These are phyloP conservation scores for Candoia aspera DNA, from an alignment of 2,113 vertebrate species.

Conservation along the genomic window DNA sequence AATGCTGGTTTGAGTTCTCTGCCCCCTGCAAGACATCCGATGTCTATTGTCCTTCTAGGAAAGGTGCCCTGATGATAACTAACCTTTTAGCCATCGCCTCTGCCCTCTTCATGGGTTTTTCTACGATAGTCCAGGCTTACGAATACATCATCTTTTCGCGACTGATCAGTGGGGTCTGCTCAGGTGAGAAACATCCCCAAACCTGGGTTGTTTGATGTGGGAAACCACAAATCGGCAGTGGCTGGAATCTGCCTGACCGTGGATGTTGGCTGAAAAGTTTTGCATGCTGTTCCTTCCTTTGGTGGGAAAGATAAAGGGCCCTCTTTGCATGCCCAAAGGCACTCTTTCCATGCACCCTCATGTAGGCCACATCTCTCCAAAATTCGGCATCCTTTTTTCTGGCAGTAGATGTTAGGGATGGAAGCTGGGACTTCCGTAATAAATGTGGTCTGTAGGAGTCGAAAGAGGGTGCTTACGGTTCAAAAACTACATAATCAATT, in stretches of 20 bases:
- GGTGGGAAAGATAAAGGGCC: too few relatives aligned
- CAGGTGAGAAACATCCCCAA: not conserved
- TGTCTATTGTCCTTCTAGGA: not conserved
- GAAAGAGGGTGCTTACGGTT: too few relatives aligned
- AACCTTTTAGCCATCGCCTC: not conserved
- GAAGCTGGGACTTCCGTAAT: not conserved
- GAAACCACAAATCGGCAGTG: fast-evolving
- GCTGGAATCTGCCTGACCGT: fast-evolving
- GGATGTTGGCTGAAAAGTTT: not conserved
- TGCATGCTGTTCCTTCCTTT: too few relatives aligned
- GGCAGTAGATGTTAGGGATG: not conserved
- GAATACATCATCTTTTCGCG: conserved; percentile 6
- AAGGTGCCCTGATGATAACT: not conserved
- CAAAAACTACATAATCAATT: too few relatives aligned
- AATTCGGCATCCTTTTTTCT: fast-evolving
- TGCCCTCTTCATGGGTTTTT: not conserved
- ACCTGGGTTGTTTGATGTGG: not conserved
- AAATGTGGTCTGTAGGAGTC: too few relatives aligned
- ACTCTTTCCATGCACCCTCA: not conserved
- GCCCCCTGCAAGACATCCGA: not conserved
- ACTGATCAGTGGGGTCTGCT: not conserved
- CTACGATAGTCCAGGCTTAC: not conserved
- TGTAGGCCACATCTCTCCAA: not conserved
- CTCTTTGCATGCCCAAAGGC: not conserved
- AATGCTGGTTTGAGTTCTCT: not conserved